Conservation (phyloP, 2,797 vertebrate genomes). For the Psittacula echo region DNA sequence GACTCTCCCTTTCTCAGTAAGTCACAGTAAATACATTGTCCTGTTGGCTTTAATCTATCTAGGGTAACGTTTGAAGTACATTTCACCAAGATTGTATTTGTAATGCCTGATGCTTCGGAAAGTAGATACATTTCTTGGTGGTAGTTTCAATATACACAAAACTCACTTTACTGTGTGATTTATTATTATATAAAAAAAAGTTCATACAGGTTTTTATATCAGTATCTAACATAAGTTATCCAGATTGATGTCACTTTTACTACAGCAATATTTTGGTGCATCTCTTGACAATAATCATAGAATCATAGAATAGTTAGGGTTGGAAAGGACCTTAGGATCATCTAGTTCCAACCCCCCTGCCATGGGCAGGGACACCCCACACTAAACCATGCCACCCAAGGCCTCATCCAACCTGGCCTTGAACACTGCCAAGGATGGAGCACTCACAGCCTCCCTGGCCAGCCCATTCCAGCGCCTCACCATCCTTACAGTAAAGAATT, state of each 20-base stretch:
- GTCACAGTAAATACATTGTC: background rate
- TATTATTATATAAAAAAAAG: background rate
- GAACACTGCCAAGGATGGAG: no score
- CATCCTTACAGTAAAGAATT: no score
- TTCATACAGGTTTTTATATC: background rate
- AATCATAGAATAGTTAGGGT: no score
- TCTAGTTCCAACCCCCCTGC: no score
- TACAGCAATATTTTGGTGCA: background rate
- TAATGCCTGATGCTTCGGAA: background rate
- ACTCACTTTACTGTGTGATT: background rate
- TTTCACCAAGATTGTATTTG: background rate
- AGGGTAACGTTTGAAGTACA: background rate
- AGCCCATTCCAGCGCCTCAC: no score
- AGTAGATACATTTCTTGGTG: background rate
- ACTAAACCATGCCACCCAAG: no score
- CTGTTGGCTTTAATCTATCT: background rate
- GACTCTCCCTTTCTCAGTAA: background rate
- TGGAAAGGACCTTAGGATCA: no score
- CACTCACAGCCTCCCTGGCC: no score
- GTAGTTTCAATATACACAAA: background rate
- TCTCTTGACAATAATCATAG: background rate
- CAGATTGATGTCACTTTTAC: background rate
- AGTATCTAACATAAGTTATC: background rate
- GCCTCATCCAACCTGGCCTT: no score
- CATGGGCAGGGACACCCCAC: no score